phyloP scores from a whole-genome alignment of 2,113 vertebrate species.

The Seriola rivoliana region DNA sequence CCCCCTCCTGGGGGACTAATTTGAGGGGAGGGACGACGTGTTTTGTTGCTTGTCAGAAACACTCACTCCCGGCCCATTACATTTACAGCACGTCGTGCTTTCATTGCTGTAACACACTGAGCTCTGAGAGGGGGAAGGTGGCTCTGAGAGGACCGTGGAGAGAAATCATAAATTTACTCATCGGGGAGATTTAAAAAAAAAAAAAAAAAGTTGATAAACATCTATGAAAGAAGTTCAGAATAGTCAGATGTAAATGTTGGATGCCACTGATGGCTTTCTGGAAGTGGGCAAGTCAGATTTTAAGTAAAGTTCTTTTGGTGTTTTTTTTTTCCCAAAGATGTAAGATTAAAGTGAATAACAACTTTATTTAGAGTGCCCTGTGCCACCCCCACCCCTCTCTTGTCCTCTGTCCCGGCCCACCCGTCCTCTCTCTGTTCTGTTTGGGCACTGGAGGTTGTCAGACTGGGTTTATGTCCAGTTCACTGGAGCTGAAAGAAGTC shows the following conservation, averaged over 20 bases:
- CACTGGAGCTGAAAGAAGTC: slow-evolving; percentile 90
- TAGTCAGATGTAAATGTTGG: slow-evolving; percentile 29
- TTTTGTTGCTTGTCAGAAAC: slow-evolving; percentile 99
- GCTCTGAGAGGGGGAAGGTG: slow-evolving; percentile 89
- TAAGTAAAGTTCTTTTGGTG: slow-evolving; percentile 2
- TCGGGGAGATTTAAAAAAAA: neutral
- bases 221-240: slow-evolving; percentile 83
- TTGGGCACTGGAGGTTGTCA: slow-evolving; percentile 86
- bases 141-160: slow-evolving; percentile 89
- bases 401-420: slow-evolving; percentile 71
- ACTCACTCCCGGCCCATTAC: slow-evolving; percentile 98
- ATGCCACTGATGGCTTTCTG: slow-evolving; percentile 18
- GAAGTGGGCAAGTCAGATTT: slow-evolving; percentile 7
- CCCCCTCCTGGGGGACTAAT: slow-evolving; percentile 95
- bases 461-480: slow-evolving; percentile 85
- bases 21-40: slow-evolving; percentile 98
- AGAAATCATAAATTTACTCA: slow-evolving; percentile 89
- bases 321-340: neutral
- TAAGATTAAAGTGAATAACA: slow-evolving; percentile 73
- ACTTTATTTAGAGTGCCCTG: slow-evolving; percentile 76
- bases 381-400: slow-evolving; percentile 72
- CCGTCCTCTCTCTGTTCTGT: slow-evolving; percentile 79
- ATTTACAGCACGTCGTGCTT: slow-evolving; percentile 99
- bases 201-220: slow-evolving; percentile 86
- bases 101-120: slow-evolving; percentile 97